A percentile compares a stretch with the other conserved stretches of the same genome.
Conservation (phyloP, 1,140 invertebrate genomes). For the Micrasema minimum region DNA sequence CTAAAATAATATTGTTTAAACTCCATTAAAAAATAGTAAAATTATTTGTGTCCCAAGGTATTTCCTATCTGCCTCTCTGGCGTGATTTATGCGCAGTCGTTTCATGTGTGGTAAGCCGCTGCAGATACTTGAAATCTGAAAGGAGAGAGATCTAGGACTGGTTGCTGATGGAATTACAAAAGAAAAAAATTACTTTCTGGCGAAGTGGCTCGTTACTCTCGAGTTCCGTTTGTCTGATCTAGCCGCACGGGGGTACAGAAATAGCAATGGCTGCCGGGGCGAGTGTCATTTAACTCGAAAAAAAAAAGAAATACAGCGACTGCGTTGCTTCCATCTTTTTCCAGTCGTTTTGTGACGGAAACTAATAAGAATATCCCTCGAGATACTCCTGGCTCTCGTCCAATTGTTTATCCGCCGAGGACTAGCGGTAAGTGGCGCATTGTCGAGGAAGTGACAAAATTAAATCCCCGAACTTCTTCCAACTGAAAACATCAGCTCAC, state of each 20-base stretch:
- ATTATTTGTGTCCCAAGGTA: neutral
- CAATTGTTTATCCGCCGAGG: constrained; percentile 43
- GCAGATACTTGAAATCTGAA: too few relatives aligned
- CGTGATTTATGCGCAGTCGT: neutral
- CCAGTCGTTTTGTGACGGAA: constrained; percentile 48
- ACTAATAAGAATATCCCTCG: constrained; percentile 51
- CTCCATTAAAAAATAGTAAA: constrained; percentile 22
- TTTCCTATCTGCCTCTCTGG: constrained; percentile 13
- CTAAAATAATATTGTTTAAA: constrained; percentile 19
- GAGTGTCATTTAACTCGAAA: constrained; percentile 34
- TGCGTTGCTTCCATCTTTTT: constrained; percentile 29
- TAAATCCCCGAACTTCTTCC: neutral
- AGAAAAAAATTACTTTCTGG: neutral
- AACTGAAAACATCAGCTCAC: too few relatives aligned
- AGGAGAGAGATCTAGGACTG: too few relatives aligned
- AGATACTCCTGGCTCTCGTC: constrained; percentile 44
- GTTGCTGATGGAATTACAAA: too few relatives aligned
- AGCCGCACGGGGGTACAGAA: constrained; percentile 2
- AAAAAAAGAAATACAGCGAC: constrained; percentile 33
- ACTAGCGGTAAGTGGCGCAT: constrained; percentile 34
- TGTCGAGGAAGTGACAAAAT: constrained; percentile 24
- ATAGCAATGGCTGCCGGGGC: constrained; percentile 21
- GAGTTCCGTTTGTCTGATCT: constrained; percentile 4
- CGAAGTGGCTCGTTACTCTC: neutral
- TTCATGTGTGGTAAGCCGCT: too few relatives aligned